Percentiles rank a stretch among this genome's conserved stretches.
Conservation (phyloP, 2,888 invertebrate genomes). For the Nomada ruficornis region DNA sequence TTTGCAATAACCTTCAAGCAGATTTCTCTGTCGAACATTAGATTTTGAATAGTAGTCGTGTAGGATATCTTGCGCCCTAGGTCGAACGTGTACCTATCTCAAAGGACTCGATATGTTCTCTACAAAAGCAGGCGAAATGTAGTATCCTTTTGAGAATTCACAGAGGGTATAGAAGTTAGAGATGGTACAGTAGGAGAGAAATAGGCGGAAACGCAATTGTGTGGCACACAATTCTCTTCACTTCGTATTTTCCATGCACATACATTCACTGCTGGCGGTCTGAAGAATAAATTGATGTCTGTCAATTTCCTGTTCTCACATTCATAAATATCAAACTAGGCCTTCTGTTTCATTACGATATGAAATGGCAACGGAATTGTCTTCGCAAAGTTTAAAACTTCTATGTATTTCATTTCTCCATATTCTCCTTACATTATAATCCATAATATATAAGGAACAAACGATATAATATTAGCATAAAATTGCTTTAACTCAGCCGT, state of each 20-base stretch:
- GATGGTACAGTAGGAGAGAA: conserved; percentile 46
- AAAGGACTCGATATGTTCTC: conserved; percentile 45
- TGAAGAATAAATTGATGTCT: conserved; percentile 37
- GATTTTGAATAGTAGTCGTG: conserved; percentile 35
- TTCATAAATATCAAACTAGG: conserved; percentile 32
- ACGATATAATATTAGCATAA: too few species aligned
- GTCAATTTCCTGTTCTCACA: conserved; percentile 40
- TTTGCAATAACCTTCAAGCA: conserved; percentile 6
- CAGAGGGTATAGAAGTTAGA: conserved; percentile 48
- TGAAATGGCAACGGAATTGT: background rate
- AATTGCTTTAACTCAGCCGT: too few species aligned
- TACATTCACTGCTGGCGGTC: background rate
- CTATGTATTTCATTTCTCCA: background rate
- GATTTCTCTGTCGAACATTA: conserved; percentile 32
- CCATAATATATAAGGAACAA: too few species aligned
- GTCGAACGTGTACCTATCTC: conserved; percentile 40
- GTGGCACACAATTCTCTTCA: conserved; percentile 44
- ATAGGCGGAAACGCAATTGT: conserved; percentile 56
- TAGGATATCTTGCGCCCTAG: conserved; percentile 33
- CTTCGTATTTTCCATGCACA: conserved; percentile 34
- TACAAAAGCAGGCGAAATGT: conserved; percentile 40
- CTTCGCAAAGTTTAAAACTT: background rate
- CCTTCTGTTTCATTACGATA: conserved; percentile 3
- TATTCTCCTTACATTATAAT: too few species aligned
- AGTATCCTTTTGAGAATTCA: conserved; percentile 59